Conservation (phyloP, 2,888 invertebrate species). For the Rapana venosa region DNA sequence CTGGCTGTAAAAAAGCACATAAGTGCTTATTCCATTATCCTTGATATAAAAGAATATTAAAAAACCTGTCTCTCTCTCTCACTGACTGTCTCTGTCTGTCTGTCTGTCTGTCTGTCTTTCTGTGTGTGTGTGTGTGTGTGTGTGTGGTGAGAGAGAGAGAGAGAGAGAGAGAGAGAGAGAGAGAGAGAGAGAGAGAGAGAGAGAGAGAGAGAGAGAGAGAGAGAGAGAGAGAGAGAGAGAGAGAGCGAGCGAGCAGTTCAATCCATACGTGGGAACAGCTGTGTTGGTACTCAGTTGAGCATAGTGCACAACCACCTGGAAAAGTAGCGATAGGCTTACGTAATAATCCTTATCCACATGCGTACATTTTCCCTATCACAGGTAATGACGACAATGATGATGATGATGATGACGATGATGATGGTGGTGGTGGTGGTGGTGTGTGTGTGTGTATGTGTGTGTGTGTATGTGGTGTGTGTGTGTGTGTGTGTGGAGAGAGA, state of each 20-base stretch:
- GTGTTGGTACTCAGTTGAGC: neutral
- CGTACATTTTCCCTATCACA: too few species aligned
- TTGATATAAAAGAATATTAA: too few species aligned
- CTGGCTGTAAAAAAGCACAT: too few species aligned
- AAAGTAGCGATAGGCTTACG: too few species aligned
- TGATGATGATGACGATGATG: too few species aligned
- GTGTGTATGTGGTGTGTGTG: conserved; percentile 23
- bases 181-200: neutral
- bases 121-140: neutral
- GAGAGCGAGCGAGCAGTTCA: neutral
- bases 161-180: neutral
- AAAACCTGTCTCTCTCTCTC: too few species aligned
- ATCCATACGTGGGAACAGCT: neutral
- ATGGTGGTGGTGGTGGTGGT: neutral
- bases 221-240: conserved; percentile 6
- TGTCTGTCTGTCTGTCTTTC: too few species aligned
- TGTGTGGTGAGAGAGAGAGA: neutral
- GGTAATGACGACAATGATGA: too few species aligned
- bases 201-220: neutral
- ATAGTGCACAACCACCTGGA: too few species aligned
- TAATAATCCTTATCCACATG: too few species aligned
- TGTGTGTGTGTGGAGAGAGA: neutral
- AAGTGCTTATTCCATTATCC: too few species aligned
- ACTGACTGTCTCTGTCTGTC: too few species aligned
- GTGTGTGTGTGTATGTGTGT: conserved; percentile 23